Conservation (phyloP, 2,797 vertebrate species). For the Artibeus jamaicensis region DNA sequence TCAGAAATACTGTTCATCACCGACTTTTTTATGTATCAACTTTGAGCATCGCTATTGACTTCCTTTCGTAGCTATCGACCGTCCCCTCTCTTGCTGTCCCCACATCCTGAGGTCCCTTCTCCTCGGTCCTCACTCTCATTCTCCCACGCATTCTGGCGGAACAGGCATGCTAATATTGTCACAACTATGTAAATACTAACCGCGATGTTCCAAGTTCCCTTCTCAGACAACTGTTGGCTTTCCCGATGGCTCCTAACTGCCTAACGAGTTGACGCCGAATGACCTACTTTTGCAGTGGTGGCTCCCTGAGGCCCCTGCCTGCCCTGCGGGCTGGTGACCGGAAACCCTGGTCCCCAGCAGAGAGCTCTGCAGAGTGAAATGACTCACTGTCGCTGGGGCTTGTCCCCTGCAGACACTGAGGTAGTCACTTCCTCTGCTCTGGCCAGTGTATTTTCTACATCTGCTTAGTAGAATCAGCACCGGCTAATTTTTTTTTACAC, state of each 20-base stretch:
- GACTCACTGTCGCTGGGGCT: not conserved
- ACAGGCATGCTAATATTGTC: not conserved
- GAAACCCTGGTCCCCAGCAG: not conserved
- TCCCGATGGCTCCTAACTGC: not conserved
- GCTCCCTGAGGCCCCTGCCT: not conserved
- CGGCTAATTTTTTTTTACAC: not conserved
- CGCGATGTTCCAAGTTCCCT: not conserved
- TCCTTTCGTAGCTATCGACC: not conserved
- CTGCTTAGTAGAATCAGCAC: not conserved
- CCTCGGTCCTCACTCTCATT: not conserved
- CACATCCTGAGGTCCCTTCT: not conserved
- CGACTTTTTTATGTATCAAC: not conserved
- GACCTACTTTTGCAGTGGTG: not conserved
- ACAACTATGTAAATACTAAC: not conserved
- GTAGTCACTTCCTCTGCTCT: not conserved
- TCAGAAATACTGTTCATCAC: not conserved
- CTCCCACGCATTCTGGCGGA: not conserved
- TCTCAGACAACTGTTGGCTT: not conserved
- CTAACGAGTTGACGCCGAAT: not conserved
- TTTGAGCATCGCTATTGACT: not conserved
- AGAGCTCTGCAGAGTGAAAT: not conserved
- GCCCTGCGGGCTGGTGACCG: not conserved
- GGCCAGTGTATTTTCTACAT: not conserved
- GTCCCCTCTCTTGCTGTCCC: not conserved
- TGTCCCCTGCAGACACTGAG: not conserved